Evolutionary conservation across 2,888 invertebrate species (phyloP), one percentile per base, ranked within the genome.

Genomic region (Dexiosoma caninum): DNA sequence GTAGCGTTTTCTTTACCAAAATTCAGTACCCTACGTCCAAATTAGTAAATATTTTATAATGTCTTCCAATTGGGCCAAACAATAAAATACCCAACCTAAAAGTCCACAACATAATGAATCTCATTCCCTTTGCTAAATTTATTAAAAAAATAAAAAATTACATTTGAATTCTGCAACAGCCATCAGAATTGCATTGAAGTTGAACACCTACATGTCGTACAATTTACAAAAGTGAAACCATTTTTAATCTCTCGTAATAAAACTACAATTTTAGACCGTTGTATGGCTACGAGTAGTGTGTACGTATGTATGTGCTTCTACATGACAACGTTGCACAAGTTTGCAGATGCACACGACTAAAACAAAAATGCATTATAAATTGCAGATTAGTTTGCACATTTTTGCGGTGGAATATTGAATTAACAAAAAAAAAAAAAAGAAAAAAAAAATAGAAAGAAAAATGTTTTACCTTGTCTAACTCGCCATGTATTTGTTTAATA

Each of bases 371-470:
- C 66, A 76, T 86, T 85, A 88, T 87, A 87, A 87, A 88, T 88
- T 85, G 85, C 83, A 86, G 88, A 87, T 88, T 87, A 87, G 88
- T 88, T 87, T 86, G 85, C 86, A 84, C 85, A 87, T 82, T 81
- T 80, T 79, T 82, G 74, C 49, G 75, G 57, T 49, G 42, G 16
- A 51, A 80, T 49, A 59, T 66, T 59, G 42, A 53, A 64, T 62
- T 46, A 32, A 49, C n/a, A n/a, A n/a, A n/a, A n/a, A 44, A 64
- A 51, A 53, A 59, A 49, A 40, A 23, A n/a, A 49, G 7, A 19
- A 44, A 32, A 46, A n/a, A n/a, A n/a, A n/a, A n/a, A 44, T 57
- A 51, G 46, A 59, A 49, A 40, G 16, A 14, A 51, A 7, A 21
- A 37, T 62, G 6, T 57, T 70, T 57, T 62, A 42, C 67, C 57